Base-by-base conservation (phyloP, 2,797 vertebrate species). In the Neoniphon sammara region DNA sequence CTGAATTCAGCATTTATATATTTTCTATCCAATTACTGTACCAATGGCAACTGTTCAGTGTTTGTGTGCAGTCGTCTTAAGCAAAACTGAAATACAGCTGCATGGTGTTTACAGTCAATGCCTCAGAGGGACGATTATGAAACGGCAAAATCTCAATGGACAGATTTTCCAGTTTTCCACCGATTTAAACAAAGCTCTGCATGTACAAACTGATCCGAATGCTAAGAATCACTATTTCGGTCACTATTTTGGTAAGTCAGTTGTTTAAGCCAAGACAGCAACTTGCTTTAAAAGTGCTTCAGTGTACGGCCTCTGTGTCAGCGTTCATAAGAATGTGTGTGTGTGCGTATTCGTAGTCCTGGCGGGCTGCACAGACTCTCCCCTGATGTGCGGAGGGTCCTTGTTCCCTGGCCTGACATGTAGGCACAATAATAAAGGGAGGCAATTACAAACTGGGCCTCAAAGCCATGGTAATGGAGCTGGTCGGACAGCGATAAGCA, bases 391-490 rank as follows among this genome's bases (percentile, higher is more conserved):
- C 20, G 15, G 70, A 44, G 55, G 81, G 85, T 78, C 81, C 85
- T 89, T 69, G 79, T 88, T 89, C 84, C 70, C 78, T 78, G 87
- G 87, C 77, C 85, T 85, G 89, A 89, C 89, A 88, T 86, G 88
- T 78, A 87, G 82, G 83, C 83, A 83, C 69, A 75, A 82, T 90
- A 88, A 91, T 89, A 91, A 92, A 91, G 88, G 90, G 84, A 93
- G 86, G 87, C 88, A 91, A 91, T 91, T 91, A 90, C 88, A 90
- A 91, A 90, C 85, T 72, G 81, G 86, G 83, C 84, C 82, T 88
- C 85, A 89, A 85, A 89, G 86, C 86, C 85, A 77, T 70, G 78
- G 85, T 91, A 93, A 89, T 90, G 81, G 89, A 91, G 88, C 89
- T 86, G 91, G 89, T 86, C 84, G 89, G 85, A 80, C 83, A 70